A percentile compares a stretch with the other conserved stretches of the same genome.
These are phyloP conservation scores for Tachypleus tridentatus DNA, from an alignment of 1,140 invertebrate genomes.

Conservation along the genomic window DNA sequence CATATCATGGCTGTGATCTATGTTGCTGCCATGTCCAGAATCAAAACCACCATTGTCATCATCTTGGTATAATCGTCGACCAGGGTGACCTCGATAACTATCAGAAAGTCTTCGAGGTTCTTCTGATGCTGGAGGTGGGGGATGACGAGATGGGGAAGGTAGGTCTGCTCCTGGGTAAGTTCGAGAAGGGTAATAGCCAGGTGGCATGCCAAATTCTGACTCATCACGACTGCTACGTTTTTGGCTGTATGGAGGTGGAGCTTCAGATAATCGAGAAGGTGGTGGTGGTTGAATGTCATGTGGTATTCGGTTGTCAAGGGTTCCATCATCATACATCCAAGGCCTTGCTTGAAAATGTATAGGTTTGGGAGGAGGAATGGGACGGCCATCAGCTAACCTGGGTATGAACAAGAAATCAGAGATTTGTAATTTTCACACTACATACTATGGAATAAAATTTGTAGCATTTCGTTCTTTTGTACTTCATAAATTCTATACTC, in stretches of 20 bases:
- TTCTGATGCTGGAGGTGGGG: conserved; percentile 2
- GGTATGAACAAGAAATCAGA: neutral
- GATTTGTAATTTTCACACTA: too few relatives aligned
- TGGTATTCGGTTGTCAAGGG: neutral
- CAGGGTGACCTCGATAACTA: conserved; percentile 3
- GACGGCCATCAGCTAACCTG: conserved; percentile 22
- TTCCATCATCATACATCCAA: conserved; percentile 7
- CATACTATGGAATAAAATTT: too few relatives aligned
- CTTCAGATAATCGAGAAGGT: conserved; percentile 9
- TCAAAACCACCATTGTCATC: conserved; percentile 33
- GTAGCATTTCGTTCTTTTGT: too few relatives aligned
- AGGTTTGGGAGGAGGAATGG: conserved; percentile 25
- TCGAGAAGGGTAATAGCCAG: conserved; percentile 13
- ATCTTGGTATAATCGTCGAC: conserved; percentile 13
- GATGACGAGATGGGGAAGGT: conserved; percentile 4
- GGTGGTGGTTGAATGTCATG: conserved; percentile 1
- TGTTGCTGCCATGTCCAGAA: conserved; percentile 39
- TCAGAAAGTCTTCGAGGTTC: neutral
- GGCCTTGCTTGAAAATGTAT: conserved; percentile 14
- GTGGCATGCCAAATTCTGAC: conserved; percentile 13
- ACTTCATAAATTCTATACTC: too few relatives aligned
- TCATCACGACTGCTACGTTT: conserved; percentile 12
- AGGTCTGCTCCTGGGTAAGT: conserved; percentile 6
- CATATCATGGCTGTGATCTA: conserved; percentile 26
- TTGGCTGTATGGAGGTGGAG: conserved; percentile 7